These are phyloP conservation scores for Imbricaverruca yamaguchii DNA, from an alignment of 2,888 invertebrate species.

Conservation along the genomic window DNA sequence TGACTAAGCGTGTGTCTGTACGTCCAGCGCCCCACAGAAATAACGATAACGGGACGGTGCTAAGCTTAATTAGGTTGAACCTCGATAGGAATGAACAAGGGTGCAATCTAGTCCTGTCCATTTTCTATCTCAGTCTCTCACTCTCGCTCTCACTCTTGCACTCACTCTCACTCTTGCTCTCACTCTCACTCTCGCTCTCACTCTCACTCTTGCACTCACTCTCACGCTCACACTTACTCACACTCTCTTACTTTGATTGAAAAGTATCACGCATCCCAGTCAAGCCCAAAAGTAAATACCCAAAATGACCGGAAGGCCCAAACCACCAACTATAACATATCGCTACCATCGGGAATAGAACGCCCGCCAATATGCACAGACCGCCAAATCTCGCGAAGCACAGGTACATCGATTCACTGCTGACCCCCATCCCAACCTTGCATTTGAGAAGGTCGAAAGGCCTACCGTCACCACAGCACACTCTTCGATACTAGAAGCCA, in stretches of 20 bases:
- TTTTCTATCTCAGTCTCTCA: not conserved
- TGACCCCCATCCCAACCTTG: too few species aligned
- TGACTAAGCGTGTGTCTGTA: not conserved
- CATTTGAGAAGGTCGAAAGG: too few species aligned
- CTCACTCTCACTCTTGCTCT: not conserved
- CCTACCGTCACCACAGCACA: too few species aligned
- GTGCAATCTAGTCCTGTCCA: not conserved
- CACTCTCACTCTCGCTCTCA: not conserved
- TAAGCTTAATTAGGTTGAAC: not conserved
- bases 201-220: not conserved
- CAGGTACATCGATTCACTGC: too few species aligned
- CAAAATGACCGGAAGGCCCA: not conserved
- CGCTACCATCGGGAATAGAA: not conserved
- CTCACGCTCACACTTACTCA: not conserved
- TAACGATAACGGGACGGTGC: constrained; percentile 13
- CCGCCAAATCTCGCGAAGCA: too few species aligned
- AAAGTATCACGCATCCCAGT: not conserved
- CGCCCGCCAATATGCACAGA: too few species aligned
- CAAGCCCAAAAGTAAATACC: not conserved
- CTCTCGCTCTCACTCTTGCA: not conserved
- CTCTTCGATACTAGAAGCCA: too few species aligned
- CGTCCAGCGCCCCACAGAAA: not conserved
- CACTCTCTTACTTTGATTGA: not conserved
- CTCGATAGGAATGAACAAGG: not conserved
- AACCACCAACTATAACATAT: not conserved